phyloP scores from a whole-genome alignment of 2,888 invertebrate species.

The Hydraecia micacea region DNA sequence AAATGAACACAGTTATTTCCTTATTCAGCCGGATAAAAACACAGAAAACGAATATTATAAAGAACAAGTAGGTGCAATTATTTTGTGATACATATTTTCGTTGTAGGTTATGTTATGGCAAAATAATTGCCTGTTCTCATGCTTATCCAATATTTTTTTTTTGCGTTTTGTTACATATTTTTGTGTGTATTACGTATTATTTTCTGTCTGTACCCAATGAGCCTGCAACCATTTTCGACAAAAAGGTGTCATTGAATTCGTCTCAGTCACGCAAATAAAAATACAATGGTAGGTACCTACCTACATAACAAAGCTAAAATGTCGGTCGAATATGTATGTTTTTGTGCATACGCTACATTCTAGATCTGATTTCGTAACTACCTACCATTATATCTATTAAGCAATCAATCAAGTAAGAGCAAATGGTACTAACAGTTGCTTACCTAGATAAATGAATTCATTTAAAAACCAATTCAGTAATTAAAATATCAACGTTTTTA shows the following conservation, averaged over 20 bases:
- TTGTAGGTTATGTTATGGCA: neutral
- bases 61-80: slow-evolving; percentile 12
- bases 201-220: slow-evolving; percentile 36
- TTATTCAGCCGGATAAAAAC: slow-evolving; percentile 15
- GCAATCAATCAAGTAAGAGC: slow-evolving; percentile 17
- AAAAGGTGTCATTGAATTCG: slow-evolving; percentile 67
- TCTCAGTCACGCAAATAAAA: slow-evolving; percentile 62
- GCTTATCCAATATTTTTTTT: slow-evolving; percentile 18
- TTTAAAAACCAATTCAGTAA: slow-evolving; percentile 3
- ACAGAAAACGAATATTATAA: neutral
- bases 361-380: slow-evolving; percentile 36
- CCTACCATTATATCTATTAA: neutral
- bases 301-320: slow-evolving; percentile 33
- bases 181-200: slow-evolving; percentile 17
- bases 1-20: slow-evolving; percentile 13
- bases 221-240: slow-evolving; percentile 49
- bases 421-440: neutral
- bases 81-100: slow-evolving; percentile 16
- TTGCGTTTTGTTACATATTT: slow-evolving; percentile 28
- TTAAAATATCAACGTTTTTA: slow-evolving; percentile 9
- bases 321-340: slow-evolving; percentile 38
- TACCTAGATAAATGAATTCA: neutral
- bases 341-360: slow-evolving; percentile 37
- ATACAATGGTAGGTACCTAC: slow-evolving; percentile 53
- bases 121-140: slow-evolving; percentile 27